Evolutionary conservation across 2,113 vertebrate genomes (phyloP), one percentile per base, ranked within the genome.

Genomic region (Eolophus roseicapilla): DNA sequence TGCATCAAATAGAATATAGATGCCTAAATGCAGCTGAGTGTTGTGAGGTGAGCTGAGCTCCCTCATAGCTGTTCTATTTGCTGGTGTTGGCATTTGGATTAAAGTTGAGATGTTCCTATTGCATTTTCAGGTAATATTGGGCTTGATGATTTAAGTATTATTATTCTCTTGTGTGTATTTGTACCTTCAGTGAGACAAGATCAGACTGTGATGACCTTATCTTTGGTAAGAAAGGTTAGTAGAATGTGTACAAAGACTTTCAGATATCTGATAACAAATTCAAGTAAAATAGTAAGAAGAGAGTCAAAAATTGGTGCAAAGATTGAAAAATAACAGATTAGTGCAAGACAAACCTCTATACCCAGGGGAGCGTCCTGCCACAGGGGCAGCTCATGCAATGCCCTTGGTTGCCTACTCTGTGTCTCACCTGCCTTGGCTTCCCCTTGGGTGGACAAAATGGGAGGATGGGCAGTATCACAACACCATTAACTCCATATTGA

Each of bases 301-400:
- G 1, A 59, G 43, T 25, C 11, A 33, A 39, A 44, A 69, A 28
- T 10, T 1, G 10, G 31, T 14, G 43, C 49, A 46, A 35, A 59
- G 43, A 21, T 6, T 10, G 47, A 29, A 59, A 59, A 82, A 39
- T 10, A 5, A 15, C 10, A 35, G 23, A 12, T 60, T 4, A 17
- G 9, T 3, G 3, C 13, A 12, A 53, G 11, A 14, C 9, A 27
- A 12, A 3, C 19, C 27, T 21, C 17, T 24, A 0, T 9, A 9
- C 8, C 33, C 16, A 19, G 5, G 9, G 27, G 10, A 43, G 6
- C 3, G 23, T 57, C 12, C 57, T 49, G 21, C 17, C 20, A 21
- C 47, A n/a, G 23, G 18, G 28, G 13, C n/a, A 44, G 35, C 47
- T 33, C 29, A 8, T 7, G 19, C 2, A 0, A 17, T 15, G 68